A percentile compares a stretch with the other conserved stretches of the same genome.
Evolutionary conservation across 1,140 invertebrate genomes (phyloP).

Genomic region (Tachypleus tridentatus): DNA sequence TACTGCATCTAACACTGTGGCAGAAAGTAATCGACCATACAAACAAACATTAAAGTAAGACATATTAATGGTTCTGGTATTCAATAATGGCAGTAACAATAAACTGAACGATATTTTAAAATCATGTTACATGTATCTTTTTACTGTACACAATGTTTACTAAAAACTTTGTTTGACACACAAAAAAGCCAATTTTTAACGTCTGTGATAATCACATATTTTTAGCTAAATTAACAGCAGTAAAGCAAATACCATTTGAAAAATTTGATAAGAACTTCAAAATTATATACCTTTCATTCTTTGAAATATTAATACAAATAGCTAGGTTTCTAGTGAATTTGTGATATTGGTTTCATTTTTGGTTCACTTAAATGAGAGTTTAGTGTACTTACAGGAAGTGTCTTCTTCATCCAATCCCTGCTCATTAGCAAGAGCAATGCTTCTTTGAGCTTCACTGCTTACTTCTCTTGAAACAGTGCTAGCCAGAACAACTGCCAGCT

Average conservation of each 20-base stretch:
- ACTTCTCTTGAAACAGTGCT: constrained; percentile 21
- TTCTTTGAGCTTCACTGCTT: not conserved
- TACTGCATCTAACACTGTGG: constrained; percentile 50
- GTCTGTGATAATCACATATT: too few species aligned
- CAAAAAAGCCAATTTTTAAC: too few species aligned
- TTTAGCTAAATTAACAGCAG: too few species aligned
- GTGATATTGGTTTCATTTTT: not conserved
- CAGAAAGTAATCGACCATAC: constrained; percentile 25
- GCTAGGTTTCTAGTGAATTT: constrained; percentile 13
- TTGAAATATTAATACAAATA: too few species aligned
- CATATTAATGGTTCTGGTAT: not conserved
- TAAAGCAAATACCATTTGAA: too few species aligned
- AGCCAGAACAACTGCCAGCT: constrained; percentile 25
- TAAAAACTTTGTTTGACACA: too few species aligned
- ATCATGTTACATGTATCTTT: too few species aligned
- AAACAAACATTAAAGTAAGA: constrained; percentile 5
- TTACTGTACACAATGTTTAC: too few species aligned
- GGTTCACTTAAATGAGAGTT: not conserved
- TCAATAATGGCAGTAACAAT: too few species aligned
- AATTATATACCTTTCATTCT: too few species aligned
- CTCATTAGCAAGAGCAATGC: not conserved
- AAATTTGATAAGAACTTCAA: too few species aligned
- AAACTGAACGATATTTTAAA: too few species aligned
- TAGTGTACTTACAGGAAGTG: constrained; percentile 5
- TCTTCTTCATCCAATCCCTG: not conserved